Evolutionary conservation across 1,140 invertebrate species (phyloP).

Genomic region (Tigriopus japonicus): DNA sequence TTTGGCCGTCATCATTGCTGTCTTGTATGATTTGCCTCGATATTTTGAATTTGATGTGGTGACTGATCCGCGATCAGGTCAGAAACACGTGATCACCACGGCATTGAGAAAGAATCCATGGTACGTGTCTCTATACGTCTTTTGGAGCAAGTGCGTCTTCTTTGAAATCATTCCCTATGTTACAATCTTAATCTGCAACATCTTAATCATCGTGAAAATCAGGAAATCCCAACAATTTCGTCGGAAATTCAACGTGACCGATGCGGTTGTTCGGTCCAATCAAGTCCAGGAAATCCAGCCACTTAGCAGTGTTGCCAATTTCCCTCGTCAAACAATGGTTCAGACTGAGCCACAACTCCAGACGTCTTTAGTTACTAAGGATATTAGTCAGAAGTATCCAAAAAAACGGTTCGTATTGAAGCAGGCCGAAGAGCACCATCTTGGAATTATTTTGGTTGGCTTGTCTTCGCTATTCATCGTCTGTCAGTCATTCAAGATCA

Average conservation of each 20-base stretch:
- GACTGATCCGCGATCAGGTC: too few relatives aligned
- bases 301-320: too few relatives aligned
- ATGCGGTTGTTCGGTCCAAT: too few relatives aligned
- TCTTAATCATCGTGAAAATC: background rate
- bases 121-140: background rate
- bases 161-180: background rate
- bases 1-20: background rate
- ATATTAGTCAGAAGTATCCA: background rate
- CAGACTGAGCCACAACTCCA: too few relatives aligned
- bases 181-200: background rate
- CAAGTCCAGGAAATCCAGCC: too few relatives aligned
- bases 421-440: background rate
- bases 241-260: background rate
- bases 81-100: background rate
- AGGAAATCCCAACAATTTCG: background rate
- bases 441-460: background rate
- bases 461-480: background rate
- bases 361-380: too few relatives aligned
- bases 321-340: too few relatives aligned
- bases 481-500: background rate
- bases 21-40: background rate
- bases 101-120: background rate
- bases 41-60: background rate
- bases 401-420: background rate
- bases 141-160: background rate